Evolutionary conservation across 2,113 vertebrate genomes (phyloP).

Genomic region (Corythornis vintsioides): DNA sequence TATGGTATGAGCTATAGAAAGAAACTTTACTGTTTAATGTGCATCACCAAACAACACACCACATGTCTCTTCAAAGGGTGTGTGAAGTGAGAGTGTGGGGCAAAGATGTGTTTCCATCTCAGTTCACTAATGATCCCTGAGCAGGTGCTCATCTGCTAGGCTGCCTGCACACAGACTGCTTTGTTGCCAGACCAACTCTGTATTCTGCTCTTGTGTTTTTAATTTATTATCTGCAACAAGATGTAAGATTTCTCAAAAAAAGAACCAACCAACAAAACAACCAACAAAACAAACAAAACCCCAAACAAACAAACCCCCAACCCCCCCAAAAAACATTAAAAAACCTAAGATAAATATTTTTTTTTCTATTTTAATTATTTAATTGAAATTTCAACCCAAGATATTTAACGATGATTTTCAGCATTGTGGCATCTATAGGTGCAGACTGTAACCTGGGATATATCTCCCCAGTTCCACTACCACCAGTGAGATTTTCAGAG

Average conservation of each 20-base stretch:
- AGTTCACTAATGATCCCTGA: conserved; percentile 1
- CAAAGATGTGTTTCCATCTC: background rate
- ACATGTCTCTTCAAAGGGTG: background rate
- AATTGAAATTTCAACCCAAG: background rate
- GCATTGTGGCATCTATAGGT: background rate
- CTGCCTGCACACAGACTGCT: background rate
- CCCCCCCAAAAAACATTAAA: too few relatives aligned
- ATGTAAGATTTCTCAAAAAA: background rate
- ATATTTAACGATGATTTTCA: background rate
- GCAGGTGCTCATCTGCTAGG: conserved; percentile 12
- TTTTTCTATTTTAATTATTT: background rate
- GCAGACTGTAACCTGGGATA: background rate
- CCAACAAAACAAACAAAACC: too few relatives aligned
- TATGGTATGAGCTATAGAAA: background rate
- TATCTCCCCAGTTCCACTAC: background rate
- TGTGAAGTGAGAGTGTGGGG: background rate
- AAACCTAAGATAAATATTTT: background rate
- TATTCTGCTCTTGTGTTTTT: background rate
- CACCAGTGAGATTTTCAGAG: background rate
- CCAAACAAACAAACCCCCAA: too few relatives aligned
- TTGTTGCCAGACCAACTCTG: background rate
- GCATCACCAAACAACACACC: background rate
- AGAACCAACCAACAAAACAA: too few relatives aligned
- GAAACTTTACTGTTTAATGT: background rate
- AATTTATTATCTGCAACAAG: background rate